A percentile compares a stretch with the other conserved stretches of the same genome.
Evolutionary conservation across 2,888 invertebrate species (phyloP).

Genomic region (Helicoverpa assulta): DNA sequence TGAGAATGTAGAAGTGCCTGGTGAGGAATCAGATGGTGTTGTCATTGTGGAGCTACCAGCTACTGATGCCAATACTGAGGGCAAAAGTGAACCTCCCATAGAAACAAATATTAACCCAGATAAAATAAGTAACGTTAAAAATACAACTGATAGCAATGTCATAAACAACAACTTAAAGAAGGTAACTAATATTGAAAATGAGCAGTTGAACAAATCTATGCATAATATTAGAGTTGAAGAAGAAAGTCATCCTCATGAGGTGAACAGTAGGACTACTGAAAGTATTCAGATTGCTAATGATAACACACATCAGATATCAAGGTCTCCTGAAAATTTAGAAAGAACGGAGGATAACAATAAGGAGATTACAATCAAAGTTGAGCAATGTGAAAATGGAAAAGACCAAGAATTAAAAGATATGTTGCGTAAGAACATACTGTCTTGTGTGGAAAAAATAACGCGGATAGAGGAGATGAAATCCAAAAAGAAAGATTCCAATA

Average conservation of each 20-base stretch:
- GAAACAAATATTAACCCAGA: conserved; percentile 65
- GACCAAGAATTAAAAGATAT: conserved; percentile 80
- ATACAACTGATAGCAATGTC: conserved; percentile 68
- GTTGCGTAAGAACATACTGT: conserved; percentile 83
- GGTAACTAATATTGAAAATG: conserved; percentile 86
- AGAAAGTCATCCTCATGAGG: conserved; percentile 65
- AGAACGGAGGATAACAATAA: conserved; percentile 48
- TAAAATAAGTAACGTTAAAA: conserved; percentile 70
- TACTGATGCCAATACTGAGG: conserved; percentile 55
- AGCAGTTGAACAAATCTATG: conserved; percentile 84
- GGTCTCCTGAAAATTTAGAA: conserved; percentile 43
- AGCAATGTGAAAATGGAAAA: conserved; percentile 69
- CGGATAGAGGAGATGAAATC: conserved; percentile 85
- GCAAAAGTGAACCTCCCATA: conserved; percentile 52
- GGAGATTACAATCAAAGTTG: conserved; percentile 60
- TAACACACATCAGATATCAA: conserved; percentile 37
- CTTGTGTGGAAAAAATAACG: conserved; percentile 86
- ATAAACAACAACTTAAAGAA: conserved; percentile 81
- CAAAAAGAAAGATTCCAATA: conserved; percentile 74
- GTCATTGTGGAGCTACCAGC: conserved; percentile 56
- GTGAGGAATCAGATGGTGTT: conserved; percentile 68
- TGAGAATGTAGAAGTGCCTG: conserved; percentile 81
- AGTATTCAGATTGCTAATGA: conserved; percentile 30
- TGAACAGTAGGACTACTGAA: conserved; percentile 58
- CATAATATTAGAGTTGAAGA: conserved; percentile 72